Percentiles rank a stretch among this genome's conserved stretches.
These are phyloP conservation scores for Corticium candelabrum DNA, from an alignment of 37 sponge, comb jelly and placozoan species.

Conservation along the genomic window DNA sequence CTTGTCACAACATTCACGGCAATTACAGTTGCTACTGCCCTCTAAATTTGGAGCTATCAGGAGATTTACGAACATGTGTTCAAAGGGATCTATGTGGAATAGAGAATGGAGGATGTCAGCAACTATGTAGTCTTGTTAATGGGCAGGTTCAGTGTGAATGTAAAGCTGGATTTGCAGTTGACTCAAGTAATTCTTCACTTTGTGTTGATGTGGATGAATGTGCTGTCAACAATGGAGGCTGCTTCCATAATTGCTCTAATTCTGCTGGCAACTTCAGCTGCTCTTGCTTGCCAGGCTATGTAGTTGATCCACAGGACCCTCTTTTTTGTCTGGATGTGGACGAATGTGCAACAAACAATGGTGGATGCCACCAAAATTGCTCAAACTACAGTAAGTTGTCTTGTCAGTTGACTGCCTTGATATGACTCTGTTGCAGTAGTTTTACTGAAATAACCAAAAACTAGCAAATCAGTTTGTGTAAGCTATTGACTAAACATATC, in stretches of 20 bases:
- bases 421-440: no score
- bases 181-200: not conserved
- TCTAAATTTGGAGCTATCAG: not conserved
- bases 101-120: slow-evolving; percentile 7
- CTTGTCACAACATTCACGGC: not conserved
- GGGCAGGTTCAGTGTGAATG: not conserved
- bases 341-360: not conserved
- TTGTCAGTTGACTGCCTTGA: not conserved
- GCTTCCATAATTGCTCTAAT: not conserved
- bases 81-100: not conserved
- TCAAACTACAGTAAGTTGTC: not conserved
- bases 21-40: slow-evolving; percentile 8
- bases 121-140: not conserved
- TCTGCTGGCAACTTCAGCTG: slow-evolving; percentile 1
- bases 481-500: no score
- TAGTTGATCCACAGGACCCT: not conserved
- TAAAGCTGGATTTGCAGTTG: not conserved
- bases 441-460: no score
- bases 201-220: not conserved
- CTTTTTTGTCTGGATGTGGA: not conserved
- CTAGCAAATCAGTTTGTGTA: no score
- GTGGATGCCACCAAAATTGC: not conserved
- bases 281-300: not conserved
- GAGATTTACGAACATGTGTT: not conserved
- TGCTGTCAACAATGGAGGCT: not conserved